Conservation (phyloP, 1,140 invertebrate species). For the Colletes latitarsis region DNA sequence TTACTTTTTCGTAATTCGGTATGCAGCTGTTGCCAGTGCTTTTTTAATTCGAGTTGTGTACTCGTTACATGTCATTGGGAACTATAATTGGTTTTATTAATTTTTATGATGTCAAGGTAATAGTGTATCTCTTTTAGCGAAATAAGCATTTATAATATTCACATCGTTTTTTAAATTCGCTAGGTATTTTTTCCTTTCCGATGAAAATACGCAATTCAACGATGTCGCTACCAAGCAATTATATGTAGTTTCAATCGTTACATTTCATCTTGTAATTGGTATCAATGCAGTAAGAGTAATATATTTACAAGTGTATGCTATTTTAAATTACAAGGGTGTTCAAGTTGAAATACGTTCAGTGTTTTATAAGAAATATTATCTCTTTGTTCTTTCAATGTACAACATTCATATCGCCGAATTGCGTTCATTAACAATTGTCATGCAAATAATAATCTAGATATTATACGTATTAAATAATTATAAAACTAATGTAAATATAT, state of each 20-base stretch:
- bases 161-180: background rate
- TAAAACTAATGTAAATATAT: background rate
- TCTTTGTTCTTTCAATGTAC: background rate
- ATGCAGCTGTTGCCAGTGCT: conserved; percentile 7
- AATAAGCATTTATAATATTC: background rate
- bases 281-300: background rate
- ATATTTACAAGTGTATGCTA: background rate
- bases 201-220: background rate
- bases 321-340: background rate
- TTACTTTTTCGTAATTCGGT: background rate
- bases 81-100: conserved; percentile 40
- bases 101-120: conserved; percentile 28
- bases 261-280: background rate
- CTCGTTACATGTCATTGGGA: conserved; percentile 26
- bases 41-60: conserved; percentile 7
- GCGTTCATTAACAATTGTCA: background rate
- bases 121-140: background rate
- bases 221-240: background rate
- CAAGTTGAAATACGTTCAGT: background rate
- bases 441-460: background rate
- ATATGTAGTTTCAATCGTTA: background rate
- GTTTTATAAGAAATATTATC: background rate
- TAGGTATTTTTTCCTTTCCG: background rate
- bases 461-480: background rate
- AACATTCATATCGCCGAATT: background rate